A percentile compares a stretch with the other conserved stretches of the same genome.
Evolutionary conservation across 2,113 vertebrate genomes (phyloP).

Genomic region (Myanophis thanlyinensis): DNA sequence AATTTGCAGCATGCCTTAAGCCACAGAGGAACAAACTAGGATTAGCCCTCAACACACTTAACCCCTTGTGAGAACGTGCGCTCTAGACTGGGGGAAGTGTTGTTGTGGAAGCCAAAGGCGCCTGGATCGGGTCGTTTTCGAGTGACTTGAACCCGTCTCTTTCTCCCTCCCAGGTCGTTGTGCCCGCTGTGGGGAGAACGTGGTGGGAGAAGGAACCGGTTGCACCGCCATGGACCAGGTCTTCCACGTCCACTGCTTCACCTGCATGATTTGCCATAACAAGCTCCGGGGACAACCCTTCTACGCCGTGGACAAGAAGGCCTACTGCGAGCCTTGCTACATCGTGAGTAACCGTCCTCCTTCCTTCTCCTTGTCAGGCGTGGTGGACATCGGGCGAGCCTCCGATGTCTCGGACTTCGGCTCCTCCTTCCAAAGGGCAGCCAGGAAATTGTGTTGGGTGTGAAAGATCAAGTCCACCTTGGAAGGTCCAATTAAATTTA

Average conservation of each 20-base stretch:
- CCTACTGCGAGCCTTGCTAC: conserved; percentile 97
- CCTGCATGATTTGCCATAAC: conserved; percentile 87
- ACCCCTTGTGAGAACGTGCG: too few species aligned
- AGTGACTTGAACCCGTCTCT: neutral
- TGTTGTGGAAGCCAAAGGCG: neutral
- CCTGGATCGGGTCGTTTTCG: accelerated
- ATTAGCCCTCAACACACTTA: too few species aligned
- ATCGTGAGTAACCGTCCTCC: conserved; percentile 82
- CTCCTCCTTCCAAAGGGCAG: neutral
- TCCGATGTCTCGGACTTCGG: neutral
- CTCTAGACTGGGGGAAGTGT: too few species aligned
- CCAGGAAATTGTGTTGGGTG: too few species aligned
- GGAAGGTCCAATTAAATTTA: too few species aligned
- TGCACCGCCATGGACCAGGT: conserved; percentile 99
- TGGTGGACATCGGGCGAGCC: neutral
- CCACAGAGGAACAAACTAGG: too few species aligned
- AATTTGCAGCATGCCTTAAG: too few species aligned
- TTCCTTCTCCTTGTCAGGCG: neutral
- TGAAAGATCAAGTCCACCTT: too few species aligned
- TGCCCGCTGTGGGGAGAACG: conserved; percentile 93
- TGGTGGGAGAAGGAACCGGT: conserved; percentile 93
- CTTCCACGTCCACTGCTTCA: conserved; percentile 94
- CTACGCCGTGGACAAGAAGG: conserved; percentile 96
- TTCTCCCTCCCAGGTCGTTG: conserved; percentile 81
- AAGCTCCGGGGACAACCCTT: conserved; percentile 96